Evolutionary conservation across 2,113 vertebrate species (phyloP).

Genomic region (Choloepus hoffmanni): DNA sequence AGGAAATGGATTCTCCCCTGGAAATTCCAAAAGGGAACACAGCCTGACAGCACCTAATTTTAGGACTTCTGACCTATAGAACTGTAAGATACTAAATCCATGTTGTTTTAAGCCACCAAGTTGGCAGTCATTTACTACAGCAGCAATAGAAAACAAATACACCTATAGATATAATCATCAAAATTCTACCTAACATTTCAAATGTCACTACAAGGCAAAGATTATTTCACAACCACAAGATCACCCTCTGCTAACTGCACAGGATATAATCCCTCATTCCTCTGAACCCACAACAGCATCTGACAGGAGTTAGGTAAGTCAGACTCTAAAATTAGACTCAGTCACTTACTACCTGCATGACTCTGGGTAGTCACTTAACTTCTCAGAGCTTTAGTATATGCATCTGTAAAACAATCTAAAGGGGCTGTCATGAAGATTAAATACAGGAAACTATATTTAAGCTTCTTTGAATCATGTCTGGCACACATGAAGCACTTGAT

Average conservation of each 20-base stretch:
- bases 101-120: not conserved
- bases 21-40: not conserved
- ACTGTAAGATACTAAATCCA: not conserved
- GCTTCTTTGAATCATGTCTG: not conserved
- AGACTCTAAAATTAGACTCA: not conserved
- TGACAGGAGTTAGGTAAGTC: not conserved
- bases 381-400: not conserved
- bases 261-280: not conserved
- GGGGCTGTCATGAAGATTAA: not conserved
- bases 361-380: not conserved
- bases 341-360: not conserved
- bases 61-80: not conserved
- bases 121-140: not conserved
- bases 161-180: not conserved
- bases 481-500: not conserved
- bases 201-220: not conserved
- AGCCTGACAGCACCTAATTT: not conserved
- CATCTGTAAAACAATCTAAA: not conserved
- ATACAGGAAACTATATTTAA: not conserved
- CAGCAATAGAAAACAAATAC: not conserved
- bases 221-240: not conserved
- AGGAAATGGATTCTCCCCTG: not conserved
- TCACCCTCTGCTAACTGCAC: not conserved
- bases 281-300: not conserved
- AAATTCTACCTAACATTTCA: not conserved